A percentile compares a stretch with the other conserved stretches of the same genome.
phyloP scores from a whole-genome alignment of 2,797 vertebrate genomes.

The Smutsia gigantea region DNA sequence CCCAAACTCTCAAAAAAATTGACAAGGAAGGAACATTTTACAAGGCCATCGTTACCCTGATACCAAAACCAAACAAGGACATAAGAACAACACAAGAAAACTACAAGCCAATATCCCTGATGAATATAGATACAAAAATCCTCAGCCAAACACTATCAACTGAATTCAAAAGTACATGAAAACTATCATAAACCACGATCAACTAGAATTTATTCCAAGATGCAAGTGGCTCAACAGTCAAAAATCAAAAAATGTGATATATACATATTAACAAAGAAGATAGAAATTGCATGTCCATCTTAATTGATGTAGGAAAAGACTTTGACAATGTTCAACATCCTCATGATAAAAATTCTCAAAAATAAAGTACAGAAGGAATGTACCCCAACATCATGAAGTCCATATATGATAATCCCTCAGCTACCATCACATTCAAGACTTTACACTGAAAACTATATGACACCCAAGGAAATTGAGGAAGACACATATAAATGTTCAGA shows the following conservation, averaged over 20 bases:
- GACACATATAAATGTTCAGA: background rate
- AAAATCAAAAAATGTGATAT: background rate
- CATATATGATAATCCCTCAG: background rate
- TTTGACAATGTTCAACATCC: background rate
- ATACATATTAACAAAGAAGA: background rate
- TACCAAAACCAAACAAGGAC: too few relatives aligned
- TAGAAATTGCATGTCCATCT: background rate
- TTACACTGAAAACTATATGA: background rate
- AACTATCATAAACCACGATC: background rate
- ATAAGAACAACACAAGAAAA: background rate
- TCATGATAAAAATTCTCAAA: background rate
- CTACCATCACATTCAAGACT: background rate
- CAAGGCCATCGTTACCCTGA: too few relatives aligned
- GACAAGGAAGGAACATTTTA: too few relatives aligned
- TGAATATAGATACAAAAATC: too few relatives aligned
- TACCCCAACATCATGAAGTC: background rate
- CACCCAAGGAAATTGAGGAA: background rate
- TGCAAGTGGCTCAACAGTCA: background rate
- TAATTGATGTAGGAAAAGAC: background rate
- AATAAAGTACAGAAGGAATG: background rate
- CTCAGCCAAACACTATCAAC: background rate
- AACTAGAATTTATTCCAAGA: background rate
- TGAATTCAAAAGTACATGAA: background rate
- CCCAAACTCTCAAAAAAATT: too few relatives aligned
- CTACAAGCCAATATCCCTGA: background rate